A percentile compares a stretch with the other conserved stretches of the same genome.
Conservation (phyloP, 2,888 invertebrate species). For the Torymus aiolomorphi region DNA sequence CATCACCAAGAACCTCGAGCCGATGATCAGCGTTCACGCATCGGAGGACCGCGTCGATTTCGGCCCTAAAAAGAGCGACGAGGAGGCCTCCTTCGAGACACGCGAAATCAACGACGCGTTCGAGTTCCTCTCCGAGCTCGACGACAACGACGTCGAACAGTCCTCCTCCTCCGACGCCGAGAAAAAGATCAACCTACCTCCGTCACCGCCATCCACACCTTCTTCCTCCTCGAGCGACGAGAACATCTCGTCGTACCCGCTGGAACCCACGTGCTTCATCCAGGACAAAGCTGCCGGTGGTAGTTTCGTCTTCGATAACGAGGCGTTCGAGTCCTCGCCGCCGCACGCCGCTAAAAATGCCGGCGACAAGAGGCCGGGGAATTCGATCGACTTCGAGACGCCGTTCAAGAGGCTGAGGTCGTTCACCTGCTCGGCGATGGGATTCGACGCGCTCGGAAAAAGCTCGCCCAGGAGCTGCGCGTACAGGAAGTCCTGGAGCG, state of each 20-base stretch:
- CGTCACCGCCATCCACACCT: too few species aligned
- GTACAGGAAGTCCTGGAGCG: conserved; percentile 53
- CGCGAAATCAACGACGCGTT: conserved; percentile 72
- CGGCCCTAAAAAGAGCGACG: conserved; percentile 15
- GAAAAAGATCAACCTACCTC: not conserved
- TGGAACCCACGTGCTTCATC: conserved; percentile 61
- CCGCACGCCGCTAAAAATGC: conserved; percentile 15
- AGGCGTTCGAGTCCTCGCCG: conserved; percentile 54
- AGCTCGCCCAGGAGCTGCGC: conserved; percentile 38
- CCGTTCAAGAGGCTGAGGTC: conserved; percentile 57
- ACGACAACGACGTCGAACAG: conserved; percentile 63
- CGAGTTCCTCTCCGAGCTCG: conserved; percentile 70
- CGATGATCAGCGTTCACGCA: conserved; percentile 64
- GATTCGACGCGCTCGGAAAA: conserved; percentile 37
- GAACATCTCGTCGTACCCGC: conserved; percentile 56
- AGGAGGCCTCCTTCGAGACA: conserved; percentile 62
- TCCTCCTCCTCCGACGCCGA: conserved; percentile 51
- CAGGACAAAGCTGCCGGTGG: conserved; percentile 4
- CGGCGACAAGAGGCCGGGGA: conserved; percentile 42
- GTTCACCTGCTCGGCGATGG: conserved; percentile 57
- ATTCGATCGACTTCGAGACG: conserved; percentile 34
- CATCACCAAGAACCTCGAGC: conserved; percentile 72
- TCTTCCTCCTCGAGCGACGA: conserved; percentile 17
- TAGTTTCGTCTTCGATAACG: conserved; percentile 49
- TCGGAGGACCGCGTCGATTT: conserved; percentile 23